Percentiles rank a stretch among this genome's conserved stretches.
Evolutionary conservation across 92 coral and sea anemone genomes (phyloP).

Genomic region (Epizoanthus stellaris): DNA sequence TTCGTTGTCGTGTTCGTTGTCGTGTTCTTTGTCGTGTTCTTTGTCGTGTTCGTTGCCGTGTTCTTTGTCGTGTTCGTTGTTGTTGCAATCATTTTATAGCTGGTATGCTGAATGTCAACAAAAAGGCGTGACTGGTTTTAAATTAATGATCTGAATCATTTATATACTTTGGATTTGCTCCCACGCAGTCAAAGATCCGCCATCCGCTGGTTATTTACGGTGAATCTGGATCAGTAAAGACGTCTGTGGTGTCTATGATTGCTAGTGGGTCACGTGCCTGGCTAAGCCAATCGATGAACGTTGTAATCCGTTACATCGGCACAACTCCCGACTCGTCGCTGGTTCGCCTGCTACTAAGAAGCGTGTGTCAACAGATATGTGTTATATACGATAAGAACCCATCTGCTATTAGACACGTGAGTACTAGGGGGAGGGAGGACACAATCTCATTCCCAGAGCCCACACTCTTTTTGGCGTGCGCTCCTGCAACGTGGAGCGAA

Average conservation of each 20-base stretch:
- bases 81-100: no score
- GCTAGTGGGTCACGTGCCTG: slow-evolving; percentile 59
- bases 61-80: no score
- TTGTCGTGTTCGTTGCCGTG: no score
- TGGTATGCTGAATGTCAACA: no score
- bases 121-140: no score
- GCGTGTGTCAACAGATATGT: slow-evolving; percentile 71
- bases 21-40: no score
- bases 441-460: not conserved
- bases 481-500: no score
- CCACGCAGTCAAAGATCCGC: slow-evolving; percentile 23
- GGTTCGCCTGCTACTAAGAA: slow-evolving; percentile 62
- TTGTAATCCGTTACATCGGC: slow-evolving; percentile 65
- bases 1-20: no score
- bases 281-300: slow-evolving; percentile 40
- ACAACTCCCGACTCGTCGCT: slow-evolving; percentile 72
- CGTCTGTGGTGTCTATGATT: slow-evolving; percentile 72
- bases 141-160: not conserved
- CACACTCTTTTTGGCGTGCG: no score
- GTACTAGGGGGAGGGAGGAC: not conserved
- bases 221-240: slow-evolving; percentile 74
- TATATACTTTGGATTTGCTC: not conserved
- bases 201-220: slow-evolving; percentile 66
- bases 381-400: slow-evolving; percentile 57
- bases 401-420: slow-evolving; percentile 52